Conservation (phyloP, 2,888 invertebrate species). For the Sipunculus nudus region DNA sequence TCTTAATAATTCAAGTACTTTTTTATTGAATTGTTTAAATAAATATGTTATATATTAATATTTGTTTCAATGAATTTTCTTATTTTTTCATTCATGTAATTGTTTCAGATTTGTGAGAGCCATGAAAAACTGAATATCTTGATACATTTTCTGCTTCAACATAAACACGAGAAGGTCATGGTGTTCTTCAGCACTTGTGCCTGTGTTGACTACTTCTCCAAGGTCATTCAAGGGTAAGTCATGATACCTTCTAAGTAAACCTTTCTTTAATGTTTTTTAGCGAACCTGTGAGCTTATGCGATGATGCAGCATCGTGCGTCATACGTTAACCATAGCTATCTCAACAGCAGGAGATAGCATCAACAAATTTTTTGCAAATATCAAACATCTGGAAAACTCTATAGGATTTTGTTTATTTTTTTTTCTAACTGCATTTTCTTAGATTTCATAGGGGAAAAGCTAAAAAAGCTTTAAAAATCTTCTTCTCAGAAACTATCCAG, state of each 20-base stretch:
- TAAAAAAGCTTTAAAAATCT: no score
- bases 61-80: neutral
- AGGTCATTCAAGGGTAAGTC: slow-evolving; percentile 70
- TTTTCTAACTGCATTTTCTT: no score
- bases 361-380: no score
- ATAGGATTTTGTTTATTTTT: no score
- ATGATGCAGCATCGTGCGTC: no score
- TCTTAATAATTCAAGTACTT: no score
- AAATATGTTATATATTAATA: neutral
- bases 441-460: no score
- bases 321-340: no score
- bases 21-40: neutral
- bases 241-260: neutral
- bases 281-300: no score
- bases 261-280: neutral
- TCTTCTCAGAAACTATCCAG: no score
- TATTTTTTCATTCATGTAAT: slow-evolving; percentile 4
- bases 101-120: slow-evolving; percentile 50
- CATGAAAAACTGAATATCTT: slow-evolving; percentile 81
- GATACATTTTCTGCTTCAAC: slow-evolving; percentile 78
- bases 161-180: slow-evolving; percentile 73
- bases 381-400: no score
- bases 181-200: slow-evolving; percentile 96
- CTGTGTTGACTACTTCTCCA: slow-evolving; percentile 91
- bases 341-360: no score